These are phyloP conservation scores for Anagrus nilaparvatae DNA, from an alignment of 1,140 invertebrate genomes.

Conservation along the genomic window DNA sequence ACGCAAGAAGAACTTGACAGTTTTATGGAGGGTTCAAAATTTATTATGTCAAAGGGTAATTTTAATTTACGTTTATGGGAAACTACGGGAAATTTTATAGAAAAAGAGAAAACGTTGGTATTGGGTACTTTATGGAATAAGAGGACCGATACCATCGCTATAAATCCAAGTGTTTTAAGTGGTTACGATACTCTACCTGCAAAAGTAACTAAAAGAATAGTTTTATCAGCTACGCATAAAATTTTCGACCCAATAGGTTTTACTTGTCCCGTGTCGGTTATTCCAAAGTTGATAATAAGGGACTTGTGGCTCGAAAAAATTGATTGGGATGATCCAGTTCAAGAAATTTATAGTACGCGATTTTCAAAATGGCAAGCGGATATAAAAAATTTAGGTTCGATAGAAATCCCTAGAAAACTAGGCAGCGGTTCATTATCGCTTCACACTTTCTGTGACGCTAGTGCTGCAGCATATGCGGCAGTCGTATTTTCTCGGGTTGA, in stretches of 20 bases:
- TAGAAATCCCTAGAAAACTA: not conserved
- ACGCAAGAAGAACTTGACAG: slow-evolving; percentile 13
- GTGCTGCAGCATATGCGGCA: slow-evolving; percentile 22
- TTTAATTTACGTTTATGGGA: slow-evolving; percentile 29
- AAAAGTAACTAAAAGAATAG: slow-evolving; percentile 15
- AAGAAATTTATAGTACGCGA: not conserved
- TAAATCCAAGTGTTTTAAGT: slow-evolving; percentile 2
- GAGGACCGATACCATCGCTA: slow-evolving; percentile 14
- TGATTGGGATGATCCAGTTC: slow-evolving; percentile 20
- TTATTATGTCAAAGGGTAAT: slow-evolving; percentile 16
- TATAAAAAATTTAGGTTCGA: slow-evolving; percentile 21
- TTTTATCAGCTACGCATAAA: slow-evolving; percentile 20
- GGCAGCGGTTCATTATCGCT: not conserved
- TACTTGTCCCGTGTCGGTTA: slow-evolving; percentile 19
- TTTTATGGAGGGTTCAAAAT: slow-evolving; percentile 15
- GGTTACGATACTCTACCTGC: not conserved
- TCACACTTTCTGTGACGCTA: slow-evolving; percentile 20
- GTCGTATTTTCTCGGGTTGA: slow-evolving; percentile 14
- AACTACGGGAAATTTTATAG: not conserved
- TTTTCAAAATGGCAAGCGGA: slow-evolving; percentile 22
- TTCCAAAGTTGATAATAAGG: slow-evolving; percentile 24
- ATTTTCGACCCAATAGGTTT: slow-evolving; percentile 31
- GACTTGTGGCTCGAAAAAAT: slow-evolving; percentile 20
- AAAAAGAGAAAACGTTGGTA: slow-evolving; percentile 11
- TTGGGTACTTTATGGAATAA: slow-evolving; percentile 21